These are phyloP conservation scores for Excalfactoria chinensis DNA, from an alignment of 2,113 vertebrate genomes.

Conservation along the genomic window DNA sequence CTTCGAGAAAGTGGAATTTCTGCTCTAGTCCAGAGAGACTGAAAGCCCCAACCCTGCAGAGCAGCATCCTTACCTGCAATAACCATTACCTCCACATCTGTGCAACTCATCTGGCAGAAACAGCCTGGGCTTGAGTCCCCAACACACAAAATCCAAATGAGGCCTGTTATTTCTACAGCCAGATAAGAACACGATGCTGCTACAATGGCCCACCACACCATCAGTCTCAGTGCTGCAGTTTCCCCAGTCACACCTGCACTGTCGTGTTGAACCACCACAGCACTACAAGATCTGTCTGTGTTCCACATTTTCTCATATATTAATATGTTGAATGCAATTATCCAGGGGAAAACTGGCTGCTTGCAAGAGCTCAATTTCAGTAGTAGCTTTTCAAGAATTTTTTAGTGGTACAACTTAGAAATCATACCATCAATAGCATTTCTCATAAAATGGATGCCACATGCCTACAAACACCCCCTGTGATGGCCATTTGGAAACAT, in stretches of 20 bases:
- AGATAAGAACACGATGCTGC: not conserved
- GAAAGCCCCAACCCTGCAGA: rapidly evolving
- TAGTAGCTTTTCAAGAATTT: not conserved
- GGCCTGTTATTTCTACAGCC: not conserved
- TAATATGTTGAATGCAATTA: not conserved
- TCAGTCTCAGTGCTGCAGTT: not conserved
- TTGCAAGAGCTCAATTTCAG: not conserved
- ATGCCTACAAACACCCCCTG: not conserved
- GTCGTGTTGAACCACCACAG: not conserved
- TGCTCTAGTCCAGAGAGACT: not conserved
- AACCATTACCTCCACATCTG: not conserved
- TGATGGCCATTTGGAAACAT: not conserved
- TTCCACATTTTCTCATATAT: not conserved
- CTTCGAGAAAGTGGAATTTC: not conserved
- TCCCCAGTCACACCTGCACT: not conserved
- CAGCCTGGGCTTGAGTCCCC: not conserved
- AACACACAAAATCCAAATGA: not conserved
- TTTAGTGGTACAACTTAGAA: not conserved
- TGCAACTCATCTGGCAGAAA: not conserved
- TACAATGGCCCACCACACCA: not conserved
- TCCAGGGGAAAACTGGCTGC: not conserved
- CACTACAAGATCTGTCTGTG: too few species aligned
- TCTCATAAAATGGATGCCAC: not conserved
- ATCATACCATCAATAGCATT: not conserved
- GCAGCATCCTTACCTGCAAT: not conserved